phyloP scores from a whole-genome alignment of 1,140 invertebrate species.

The Sesamia nonagrioides region DNA sequence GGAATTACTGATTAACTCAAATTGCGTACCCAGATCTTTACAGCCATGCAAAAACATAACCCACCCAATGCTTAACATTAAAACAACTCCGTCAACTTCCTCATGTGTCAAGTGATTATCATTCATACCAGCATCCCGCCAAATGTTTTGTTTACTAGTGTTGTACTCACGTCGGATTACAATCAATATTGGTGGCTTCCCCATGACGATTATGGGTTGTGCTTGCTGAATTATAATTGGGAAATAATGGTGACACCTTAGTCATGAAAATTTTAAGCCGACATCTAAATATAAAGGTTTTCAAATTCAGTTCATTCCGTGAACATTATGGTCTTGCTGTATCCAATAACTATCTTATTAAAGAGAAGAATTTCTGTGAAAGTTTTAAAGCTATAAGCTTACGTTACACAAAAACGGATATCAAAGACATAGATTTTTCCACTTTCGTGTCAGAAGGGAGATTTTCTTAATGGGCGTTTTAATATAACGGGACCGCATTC shows the following conservation, averaged over 20 bases:
- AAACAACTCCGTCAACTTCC: constrained; percentile 13
- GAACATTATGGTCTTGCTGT: no score
- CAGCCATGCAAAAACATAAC: constrained; percentile 2
- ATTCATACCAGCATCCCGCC: constrained; percentile 29
- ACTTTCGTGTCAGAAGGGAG: no score
- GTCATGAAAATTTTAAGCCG: neutral
- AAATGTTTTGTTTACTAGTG: constrained; percentile 33
- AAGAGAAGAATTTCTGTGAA: no score
- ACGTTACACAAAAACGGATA: no score
- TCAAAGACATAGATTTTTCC: no score
- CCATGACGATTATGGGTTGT: constrained; percentile 1
- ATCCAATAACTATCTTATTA: no score
- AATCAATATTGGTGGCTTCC: constrained; percentile 16
- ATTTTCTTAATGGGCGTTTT: no score
- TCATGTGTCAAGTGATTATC: constrained; percentile 7
- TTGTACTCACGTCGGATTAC: constrained; percentile 23
- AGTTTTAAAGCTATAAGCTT: no score
- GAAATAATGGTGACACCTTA: neutral
- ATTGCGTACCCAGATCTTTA: no score
- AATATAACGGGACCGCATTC: no score
- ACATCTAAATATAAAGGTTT: neutral
- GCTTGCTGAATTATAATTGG: neutral
- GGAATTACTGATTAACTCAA: no score
- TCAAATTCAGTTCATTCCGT: neutral
- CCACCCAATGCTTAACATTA: neutral